Conservation (phyloP, 2,113 vertebrate genomes). For the Pachycephala philippinensis region DNA sequence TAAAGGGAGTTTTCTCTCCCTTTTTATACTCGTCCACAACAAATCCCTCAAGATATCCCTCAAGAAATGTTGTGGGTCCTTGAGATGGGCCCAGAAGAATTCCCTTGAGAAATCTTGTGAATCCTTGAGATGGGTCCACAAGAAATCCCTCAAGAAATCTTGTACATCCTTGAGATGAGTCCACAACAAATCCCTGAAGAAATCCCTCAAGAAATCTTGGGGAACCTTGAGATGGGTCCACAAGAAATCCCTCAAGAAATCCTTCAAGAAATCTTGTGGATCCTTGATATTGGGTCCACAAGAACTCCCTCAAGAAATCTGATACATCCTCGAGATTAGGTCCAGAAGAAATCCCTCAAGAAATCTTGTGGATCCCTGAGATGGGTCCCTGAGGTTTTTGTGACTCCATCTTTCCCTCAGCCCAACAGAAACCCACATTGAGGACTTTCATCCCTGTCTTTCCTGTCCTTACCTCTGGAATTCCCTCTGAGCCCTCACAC, state of each 20-base stretch:
- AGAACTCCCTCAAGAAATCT: not conserved
- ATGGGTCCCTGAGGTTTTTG: not conserved
- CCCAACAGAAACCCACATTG: not conserved
- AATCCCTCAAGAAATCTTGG: too few relatives aligned
- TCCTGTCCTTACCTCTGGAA: not conserved
- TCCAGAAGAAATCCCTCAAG: not conserved
- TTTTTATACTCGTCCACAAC: not conserved
- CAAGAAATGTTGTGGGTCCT: not conserved
- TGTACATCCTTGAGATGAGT: not conserved
- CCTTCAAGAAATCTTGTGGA: too few relatives aligned
- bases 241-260: too few relatives aligned
- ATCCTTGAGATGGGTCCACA: not conserved
- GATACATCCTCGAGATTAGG: not conserved
- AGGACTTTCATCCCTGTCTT: not conserved
- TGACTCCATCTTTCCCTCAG: not conserved
- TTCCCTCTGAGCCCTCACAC: not conserved
- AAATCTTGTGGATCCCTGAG: not conserved
- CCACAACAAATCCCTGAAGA: too few relatives aligned
- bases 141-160: not conserved
- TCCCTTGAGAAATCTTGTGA: not conserved
- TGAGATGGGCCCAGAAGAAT: too few relatives aligned
- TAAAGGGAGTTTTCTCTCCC: not conserved
- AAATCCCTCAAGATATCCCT: not conserved
- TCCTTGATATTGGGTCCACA: too few relatives aligned
- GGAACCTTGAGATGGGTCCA: too few relatives aligned